A percentile compares a stretch with the other conserved stretches of the same genome.
phyloP scores from a whole-genome alignment of 2,113 vertebrate genomes.

The Saccopteryx bilineata region DNA sequence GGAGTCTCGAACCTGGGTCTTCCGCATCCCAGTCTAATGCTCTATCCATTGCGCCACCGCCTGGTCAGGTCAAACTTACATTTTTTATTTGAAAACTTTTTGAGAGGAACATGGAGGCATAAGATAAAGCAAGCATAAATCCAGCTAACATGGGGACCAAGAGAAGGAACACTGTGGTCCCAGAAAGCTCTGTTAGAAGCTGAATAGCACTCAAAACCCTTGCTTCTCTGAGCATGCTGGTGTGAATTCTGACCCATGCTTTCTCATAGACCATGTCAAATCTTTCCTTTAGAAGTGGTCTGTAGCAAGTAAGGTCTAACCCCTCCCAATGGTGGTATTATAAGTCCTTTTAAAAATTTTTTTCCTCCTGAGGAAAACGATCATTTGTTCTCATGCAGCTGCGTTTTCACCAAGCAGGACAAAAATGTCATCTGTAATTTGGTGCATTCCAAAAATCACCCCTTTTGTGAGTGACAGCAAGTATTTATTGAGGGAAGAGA shows the following conservation, averaged over 20 bases:
- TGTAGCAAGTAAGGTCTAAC: not conserved
- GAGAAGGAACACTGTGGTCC: not conserved
- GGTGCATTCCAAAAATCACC: not conserved
- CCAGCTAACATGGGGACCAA: not conserved
- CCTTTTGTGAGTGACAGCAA: not conserved
- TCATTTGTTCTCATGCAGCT: not conserved
- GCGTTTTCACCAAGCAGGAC: not conserved
- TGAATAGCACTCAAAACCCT: not conserved
- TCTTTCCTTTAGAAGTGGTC: not conserved
- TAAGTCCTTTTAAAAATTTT: not conserved
- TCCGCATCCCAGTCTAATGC: no score
- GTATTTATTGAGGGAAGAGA: not conserved
- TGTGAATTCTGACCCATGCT: not conserved
- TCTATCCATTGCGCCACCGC: no score
- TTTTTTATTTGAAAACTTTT: slow-evolving; percentile 39
- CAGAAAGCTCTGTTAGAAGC: not conserved
- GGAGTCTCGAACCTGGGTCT: no score
- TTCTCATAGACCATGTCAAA: not conserved
- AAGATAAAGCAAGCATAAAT: not conserved
- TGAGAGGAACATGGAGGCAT: not conserved
- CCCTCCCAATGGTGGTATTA: not conserved
- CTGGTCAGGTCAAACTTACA: not conserved
- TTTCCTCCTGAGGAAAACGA: not conserved
- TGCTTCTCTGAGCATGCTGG: not conserved
- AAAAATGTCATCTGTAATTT: not conserved